These are phyloP conservation scores for Liasis olivaceus DNA, from an alignment of 2,797 vertebrate species.

Conservation along the genomic window DNA sequence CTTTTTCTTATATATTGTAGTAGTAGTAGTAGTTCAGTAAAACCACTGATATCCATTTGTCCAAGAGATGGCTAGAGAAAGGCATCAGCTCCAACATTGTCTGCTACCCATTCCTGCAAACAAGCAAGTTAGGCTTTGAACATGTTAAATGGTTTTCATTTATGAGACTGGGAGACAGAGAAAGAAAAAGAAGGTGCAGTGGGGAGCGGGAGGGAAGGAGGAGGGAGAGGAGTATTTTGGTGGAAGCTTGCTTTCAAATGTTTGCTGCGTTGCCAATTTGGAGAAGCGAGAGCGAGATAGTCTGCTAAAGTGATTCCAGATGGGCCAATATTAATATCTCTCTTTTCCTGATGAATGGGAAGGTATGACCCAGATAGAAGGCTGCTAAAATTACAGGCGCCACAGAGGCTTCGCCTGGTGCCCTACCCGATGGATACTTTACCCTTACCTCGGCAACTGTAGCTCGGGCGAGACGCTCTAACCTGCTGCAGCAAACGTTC, in stretches of 20 bases:
- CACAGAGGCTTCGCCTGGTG: conserved; percentile 70
- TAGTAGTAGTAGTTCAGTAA: too few relatives aligned
- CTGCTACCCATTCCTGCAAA: neutral
- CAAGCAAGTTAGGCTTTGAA: conserved; percentile 13
- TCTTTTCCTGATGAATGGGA: conserved; percentile 92
- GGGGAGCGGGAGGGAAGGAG: neutral
- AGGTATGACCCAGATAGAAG: conserved; percentile 84
- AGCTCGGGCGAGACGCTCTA: conserved; percentile 87
- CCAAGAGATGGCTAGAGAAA: neutral
- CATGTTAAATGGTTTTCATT: conserved; percentile 11
- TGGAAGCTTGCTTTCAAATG: conserved; percentile 59
- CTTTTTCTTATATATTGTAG: neutral
- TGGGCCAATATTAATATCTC: conserved; percentile 97
- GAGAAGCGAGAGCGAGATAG: conserved; percentile 83
- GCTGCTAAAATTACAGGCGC: conserved; percentile 80
- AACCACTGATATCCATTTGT: neutral
- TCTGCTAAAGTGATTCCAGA: conserved; percentile 92
- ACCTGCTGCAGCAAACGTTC: conserved; percentile 93
- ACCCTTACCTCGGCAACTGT: conserved; percentile 83
- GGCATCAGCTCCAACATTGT: neutral
- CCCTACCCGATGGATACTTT: conserved; percentile 63
- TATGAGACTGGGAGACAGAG: neutral
- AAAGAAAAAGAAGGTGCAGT: neutral
- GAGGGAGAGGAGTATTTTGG: conserved; percentile 24
- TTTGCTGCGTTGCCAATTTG: conserved; percentile 62